Evolutionary conservation across 2,888 invertebrate species (phyloP), one percentile per base, ranked within the genome.

Genomic region (Andrena dorsata): DNA sequence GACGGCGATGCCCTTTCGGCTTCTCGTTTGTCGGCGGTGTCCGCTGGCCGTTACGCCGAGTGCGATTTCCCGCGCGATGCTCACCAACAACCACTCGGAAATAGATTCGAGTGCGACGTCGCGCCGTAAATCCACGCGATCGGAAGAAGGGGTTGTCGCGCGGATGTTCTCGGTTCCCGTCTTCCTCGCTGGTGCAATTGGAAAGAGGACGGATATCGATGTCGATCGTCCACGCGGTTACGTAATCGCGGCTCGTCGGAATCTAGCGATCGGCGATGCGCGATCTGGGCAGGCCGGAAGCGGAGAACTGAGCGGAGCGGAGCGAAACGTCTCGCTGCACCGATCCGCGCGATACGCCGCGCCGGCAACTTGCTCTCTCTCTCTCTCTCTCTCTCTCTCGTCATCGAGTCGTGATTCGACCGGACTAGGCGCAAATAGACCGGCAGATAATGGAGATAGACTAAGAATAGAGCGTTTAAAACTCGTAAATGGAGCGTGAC

Each of bases 381-480:
- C 41, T 61, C 79, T 20, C 41, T 61, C 79, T 20, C 41, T 61
- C 79, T n/a, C 23, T 28, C 60, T 20, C 41, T 61, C 79, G 77
- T 76, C 64, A 64, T 51, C 61, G 77, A 74, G 16, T 20, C 65
- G 71, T 78, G 85, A 83, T 85, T 85, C 87, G 85, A 85, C 83
- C 84, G 81, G 85, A 85, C 84, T 84, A 56, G 73, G 73, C 69
- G 75, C 81, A 87, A 90, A 90, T 89, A 89, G 87, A 88, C 88
- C 87, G 82, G 76, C 75, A 87, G 91, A 91, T 91, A 91, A 91
- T 88, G 86, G 82, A 87, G 87, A 88, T 87, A 87, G 80, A 83
- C 90, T 87, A 90, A 91, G 90, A 92, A 91, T 91, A 91, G 90
- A 90, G 85, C 77, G 88, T 88, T 88, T 80, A 89, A 90, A 90